Evolutionary conservation across 2,888 invertebrate genomes (phyloP).

Genomic region (Acrobasis suavella): DNA sequence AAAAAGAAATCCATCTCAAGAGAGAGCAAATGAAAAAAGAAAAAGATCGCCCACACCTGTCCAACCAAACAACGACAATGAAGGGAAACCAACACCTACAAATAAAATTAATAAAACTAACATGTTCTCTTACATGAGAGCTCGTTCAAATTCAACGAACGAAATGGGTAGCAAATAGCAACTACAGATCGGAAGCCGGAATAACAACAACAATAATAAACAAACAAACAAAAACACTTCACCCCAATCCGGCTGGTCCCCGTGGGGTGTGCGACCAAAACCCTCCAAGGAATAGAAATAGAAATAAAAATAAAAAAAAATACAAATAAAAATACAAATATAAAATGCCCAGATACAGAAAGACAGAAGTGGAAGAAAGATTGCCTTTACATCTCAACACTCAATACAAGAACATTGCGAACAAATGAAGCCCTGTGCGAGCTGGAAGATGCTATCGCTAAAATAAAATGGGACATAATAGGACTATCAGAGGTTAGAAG

Average conservation of each 20-base stretch:
- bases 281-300: constrained; percentile 10
- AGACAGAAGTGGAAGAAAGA: not conserved
- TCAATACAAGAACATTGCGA: constrained; percentile 23
- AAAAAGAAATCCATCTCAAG: not conserved
- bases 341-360: not conserved
- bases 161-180: not conserved
- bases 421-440: constrained; percentile 22
- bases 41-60: not conserved
- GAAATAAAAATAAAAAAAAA: constrained; percentile 11
- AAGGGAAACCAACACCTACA: too few relatives aligned
- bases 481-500: constrained; percentile 35
- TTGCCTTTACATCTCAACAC: constrained; percentile 3
- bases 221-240: constrained; percentile 5
- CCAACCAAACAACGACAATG: not conserved
- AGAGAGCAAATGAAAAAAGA: not conserved
- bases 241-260: constrained; percentile 25
- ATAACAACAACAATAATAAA: constrained; percentile 7
- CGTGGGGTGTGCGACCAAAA: constrained; percentile 22
- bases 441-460: constrained; percentile 27
- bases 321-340: constrained; percentile 6
- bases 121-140: constrained; percentile 1
- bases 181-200: not conserved
- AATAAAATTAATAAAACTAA: constrained; percentile 9
- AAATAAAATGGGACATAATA: constrained; percentile 37
- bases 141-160: not conserved